These are phyloP conservation scores for Phyllotreta striolata DNA, from an alignment of 2,888 invertebrate genomes.

Conservation along the genomic window DNA sequence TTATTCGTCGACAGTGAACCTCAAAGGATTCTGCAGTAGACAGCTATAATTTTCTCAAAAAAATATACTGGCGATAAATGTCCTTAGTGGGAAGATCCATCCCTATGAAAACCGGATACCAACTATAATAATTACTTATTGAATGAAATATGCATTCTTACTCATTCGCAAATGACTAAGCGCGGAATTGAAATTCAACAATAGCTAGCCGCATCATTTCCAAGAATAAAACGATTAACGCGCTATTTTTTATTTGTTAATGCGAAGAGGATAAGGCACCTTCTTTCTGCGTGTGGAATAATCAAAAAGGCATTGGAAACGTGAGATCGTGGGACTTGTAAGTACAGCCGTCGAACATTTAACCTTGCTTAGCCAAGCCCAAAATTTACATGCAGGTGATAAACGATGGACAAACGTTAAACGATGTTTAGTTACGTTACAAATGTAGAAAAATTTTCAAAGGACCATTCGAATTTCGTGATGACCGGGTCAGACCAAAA, in stretches of 20 bases:
- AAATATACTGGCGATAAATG: too few relatives aligned
- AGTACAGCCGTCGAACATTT: conserved; percentile 42
- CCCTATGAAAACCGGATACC: background rate
- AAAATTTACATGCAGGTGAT: conserved; percentile 50
- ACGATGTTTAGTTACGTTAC: conserved; percentile 43
- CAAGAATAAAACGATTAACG: conserved; percentile 12
- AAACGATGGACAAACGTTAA: conserved; percentile 48
- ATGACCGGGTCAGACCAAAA: conserved; percentile 20
- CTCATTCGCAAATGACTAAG: conserved; percentile 9
- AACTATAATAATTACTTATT: too few relatives aligned
- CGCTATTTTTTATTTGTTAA: conserved; percentile 5
- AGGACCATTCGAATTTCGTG: conserved; percentile 10
- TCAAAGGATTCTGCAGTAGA: too few relatives aligned
- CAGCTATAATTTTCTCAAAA: too few relatives aligned
- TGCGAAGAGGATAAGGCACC: conserved; percentile 4
- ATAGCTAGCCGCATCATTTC: conserved; percentile 11
- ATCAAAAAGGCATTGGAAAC: conserved; percentile 18
- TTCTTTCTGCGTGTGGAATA: conserved; percentile 11
- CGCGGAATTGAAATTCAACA: conserved; percentile 10
- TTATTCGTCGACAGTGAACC: too few relatives aligned
- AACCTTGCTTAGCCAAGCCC: conserved; percentile 51
- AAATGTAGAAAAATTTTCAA: conserved; percentile 41
- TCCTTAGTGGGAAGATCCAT: too few relatives aligned
- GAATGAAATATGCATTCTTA: background rate
- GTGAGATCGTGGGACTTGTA: conserved; percentile 51